A percentile compares a stretch with the other conserved stretches of the same genome.
phyloP scores from a whole-genome alignment of 2,113 vertebrate species.

The Silurus glanis region DNA sequence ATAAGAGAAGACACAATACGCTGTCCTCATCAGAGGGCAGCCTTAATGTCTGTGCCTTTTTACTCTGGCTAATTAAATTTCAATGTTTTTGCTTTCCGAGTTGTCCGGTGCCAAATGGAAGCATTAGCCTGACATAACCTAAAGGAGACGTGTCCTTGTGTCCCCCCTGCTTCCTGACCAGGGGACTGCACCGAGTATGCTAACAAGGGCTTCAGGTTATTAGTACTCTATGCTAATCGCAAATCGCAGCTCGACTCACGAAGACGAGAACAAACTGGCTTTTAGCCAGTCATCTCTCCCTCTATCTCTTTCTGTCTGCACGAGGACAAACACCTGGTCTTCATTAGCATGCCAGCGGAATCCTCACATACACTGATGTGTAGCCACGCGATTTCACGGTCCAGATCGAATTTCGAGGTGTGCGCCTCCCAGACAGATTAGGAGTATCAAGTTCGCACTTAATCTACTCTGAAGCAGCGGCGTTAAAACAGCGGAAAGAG shows the following conservation, averaged over 20 bases:
- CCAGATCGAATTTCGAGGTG: constrained; percentile 75
- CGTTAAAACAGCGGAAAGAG: constrained; percentile 55
- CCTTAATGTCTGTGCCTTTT: neutral
- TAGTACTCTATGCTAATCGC: neutral
- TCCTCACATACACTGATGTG: constrained; percentile 74
- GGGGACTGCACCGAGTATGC: neutral
- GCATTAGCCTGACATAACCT: neutral
- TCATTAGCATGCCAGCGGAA: constrained; percentile 71
- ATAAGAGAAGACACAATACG: neutral
- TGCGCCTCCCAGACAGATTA: constrained; percentile 68
- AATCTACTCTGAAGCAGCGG: constrained; percentile 54
- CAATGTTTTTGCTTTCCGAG: neutral
- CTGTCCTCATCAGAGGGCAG: neutral
- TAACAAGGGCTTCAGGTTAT: neutral
- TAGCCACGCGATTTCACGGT: constrained; percentile 76
- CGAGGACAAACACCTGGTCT: constrained; percentile 41
- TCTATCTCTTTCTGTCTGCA: constrained; percentile 25
- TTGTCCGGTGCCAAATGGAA: neutral
- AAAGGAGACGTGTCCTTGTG: neutral
- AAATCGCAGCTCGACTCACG: neutral
- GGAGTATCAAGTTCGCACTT: constrained; percentile 65
- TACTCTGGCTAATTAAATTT: neutral
- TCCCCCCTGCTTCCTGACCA: neutral
- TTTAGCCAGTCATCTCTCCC: constrained; percentile 16
- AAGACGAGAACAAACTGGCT: neutral